These are phyloP conservation scores for Eupithecia centaureata DNA, from an alignment of 2,888 invertebrate genomes.

Conservation along the genomic window DNA sequence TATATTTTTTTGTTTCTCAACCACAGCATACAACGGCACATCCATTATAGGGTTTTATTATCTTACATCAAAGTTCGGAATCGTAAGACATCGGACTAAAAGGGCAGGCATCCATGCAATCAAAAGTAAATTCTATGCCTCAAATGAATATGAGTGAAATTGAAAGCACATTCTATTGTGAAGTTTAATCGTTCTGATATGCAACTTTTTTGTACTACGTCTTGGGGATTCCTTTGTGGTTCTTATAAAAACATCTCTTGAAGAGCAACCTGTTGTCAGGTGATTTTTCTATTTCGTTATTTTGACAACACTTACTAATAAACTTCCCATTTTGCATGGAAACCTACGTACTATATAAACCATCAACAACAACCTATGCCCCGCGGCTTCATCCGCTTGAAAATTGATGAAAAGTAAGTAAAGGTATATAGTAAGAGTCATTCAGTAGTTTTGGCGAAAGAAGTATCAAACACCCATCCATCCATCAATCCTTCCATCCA, in stretches of 20 bases:
- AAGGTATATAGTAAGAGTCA: too few species aligned
- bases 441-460: too few species aligned
- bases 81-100: slow-evolving; percentile 61
- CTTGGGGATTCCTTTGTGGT: slow-evolving; percentile 71
- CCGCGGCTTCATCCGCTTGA: too few species aligned
- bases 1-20: slow-evolving; percentile 61
- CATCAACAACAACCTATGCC: too few species aligned
- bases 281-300: slow-evolving; percentile 24
- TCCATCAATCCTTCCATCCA: too few species aligned
- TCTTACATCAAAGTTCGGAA: slow-evolving; percentile 73
- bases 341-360: not conserved
- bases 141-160: slow-evolving; percentile 59
- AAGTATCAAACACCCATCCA: too few species aligned
- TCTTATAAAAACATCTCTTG: slow-evolving; percentile 45
- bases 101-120: slow-evolving; percentile 40
- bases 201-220: slow-evolving; percentile 63
- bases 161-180: slow-evolving; percentile 48
- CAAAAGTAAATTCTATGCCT: slow-evolving; percentile 60
- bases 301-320: not conserved
- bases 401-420: too few species aligned
- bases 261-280: slow-evolving; percentile 25
- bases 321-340: not conserved
- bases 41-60: slow-evolving; percentile 79
- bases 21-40: slow-evolving; percentile 68
- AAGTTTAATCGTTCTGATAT: slow-evolving; percentile 69